A percentile compares a stretch with the other conserved stretches of the same genome.
These are phyloP conservation scores for Apogon talboti DNA, from an alignment of 2,797 vertebrate genomes.

Conservation along the genomic window DNA sequence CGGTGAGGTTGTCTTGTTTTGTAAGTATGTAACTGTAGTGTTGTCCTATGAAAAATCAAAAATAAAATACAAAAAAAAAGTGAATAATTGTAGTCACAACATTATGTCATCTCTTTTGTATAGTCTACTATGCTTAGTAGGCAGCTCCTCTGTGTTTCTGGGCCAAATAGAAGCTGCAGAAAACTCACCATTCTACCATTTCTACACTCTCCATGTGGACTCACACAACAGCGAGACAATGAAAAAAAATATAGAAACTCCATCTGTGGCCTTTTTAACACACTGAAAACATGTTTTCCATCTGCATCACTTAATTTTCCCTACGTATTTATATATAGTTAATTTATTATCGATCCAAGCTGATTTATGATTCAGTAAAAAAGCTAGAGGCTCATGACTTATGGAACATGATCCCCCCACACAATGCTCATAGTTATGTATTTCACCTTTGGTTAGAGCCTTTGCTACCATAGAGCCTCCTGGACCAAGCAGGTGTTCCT, in stretches of 20 bases:
- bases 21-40: no score
- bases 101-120: neutral
- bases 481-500: slow-evolving; percentile 32
- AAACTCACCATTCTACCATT: neutral
- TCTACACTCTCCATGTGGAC: neutral
- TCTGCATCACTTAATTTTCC: slow-evolving; percentile 1
- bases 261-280: neutral
- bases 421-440: slow-evolving; percentile 10
- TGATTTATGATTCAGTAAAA: neutral
- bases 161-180: no score
- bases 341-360: no score
- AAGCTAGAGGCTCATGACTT: neutral
- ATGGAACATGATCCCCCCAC: neutral
- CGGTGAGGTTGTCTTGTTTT: no score
- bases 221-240: neutral
- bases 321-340: neutral
- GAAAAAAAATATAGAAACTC: neutral
- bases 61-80: no score
- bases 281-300: neutral
- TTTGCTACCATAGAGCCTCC: slow-evolving; percentile 20
- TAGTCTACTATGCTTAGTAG: neutral
- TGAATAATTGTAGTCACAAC: no score
- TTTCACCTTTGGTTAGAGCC: slow-evolving; percentile 29
- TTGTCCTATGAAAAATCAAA: no score
- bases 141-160: neutral